Evolutionary conservation across 2,797 vertebrate species (phyloP).

Genomic region (Scyliorhinus canicula): DNA sequence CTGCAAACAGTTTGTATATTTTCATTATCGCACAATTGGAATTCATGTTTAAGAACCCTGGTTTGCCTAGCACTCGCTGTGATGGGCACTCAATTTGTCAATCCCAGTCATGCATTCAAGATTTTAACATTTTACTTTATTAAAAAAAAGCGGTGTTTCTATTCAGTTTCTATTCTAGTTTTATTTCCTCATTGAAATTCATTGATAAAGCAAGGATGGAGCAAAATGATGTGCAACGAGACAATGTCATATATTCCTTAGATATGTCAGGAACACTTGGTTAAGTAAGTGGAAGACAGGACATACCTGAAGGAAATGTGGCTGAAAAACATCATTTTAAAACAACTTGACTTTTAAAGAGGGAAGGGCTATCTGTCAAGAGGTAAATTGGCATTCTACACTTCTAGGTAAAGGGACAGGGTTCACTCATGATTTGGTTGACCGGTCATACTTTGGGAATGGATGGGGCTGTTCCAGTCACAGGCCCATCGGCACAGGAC

Average conservation of each 20-base stretch:
- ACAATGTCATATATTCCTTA: neutral
- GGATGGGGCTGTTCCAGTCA: neutral
- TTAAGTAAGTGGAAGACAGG: neutral
- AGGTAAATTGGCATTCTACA: neutral
- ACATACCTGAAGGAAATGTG: neutral
- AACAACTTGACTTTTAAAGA: neutral
- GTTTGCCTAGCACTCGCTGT: neutral
- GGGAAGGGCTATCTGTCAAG: neutral
- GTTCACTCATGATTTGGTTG: neutral
- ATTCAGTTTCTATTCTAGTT: neutral
- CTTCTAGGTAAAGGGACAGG: neutral
- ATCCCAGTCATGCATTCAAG: neutral
- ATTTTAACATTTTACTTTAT: conserved; percentile 6
- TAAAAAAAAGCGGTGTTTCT: neutral
- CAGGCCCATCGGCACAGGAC: neutral
- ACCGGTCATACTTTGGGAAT: neutral
- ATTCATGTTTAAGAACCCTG: conserved; percentile 4
- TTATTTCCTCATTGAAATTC: conserved; percentile 10
- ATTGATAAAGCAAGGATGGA: neutral
- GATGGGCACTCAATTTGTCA: conserved; percentile 8
- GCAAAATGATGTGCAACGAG: neutral
- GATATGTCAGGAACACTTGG: neutral
- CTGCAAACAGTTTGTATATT: conserved; percentile 9
- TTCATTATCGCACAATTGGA: neutral
- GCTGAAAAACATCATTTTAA: neutral